A percentile compares a stretch with the other conserved stretches of the same genome.
Evolutionary conservation across 2,888 invertebrate genomes (phyloP).

Genomic region (Eulithis testata): DNA sequence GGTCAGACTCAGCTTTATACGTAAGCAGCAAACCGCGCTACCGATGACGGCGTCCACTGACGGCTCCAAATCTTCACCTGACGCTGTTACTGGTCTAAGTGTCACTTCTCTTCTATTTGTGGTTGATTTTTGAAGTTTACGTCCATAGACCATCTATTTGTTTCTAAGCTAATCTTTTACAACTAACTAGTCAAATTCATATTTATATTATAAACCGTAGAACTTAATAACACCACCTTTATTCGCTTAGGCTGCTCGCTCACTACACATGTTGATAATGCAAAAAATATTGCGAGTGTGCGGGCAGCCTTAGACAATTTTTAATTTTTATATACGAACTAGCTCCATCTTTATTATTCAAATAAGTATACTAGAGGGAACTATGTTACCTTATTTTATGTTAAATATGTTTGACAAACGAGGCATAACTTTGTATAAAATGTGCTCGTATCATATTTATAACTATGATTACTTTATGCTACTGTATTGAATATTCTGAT

Average conservation of each 20-base stretch:
- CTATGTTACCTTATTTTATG: conserved; percentile 30
- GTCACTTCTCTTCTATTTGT: conserved; percentile 21
- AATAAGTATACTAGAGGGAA: conserved; percentile 15
- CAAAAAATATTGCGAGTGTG: too few relatives aligned
- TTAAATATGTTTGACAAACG: conserved; percentile 9
- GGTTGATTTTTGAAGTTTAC: conserved; percentile 5
- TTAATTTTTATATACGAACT: too few relatives aligned
- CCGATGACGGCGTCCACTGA: too few relatives aligned
- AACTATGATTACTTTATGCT: neutral
- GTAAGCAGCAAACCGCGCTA: too few relatives aligned
- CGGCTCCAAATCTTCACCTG: too few relatives aligned
- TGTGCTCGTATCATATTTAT: neutral
- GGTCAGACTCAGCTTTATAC: too few relatives aligned
- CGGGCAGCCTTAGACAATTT: too few relatives aligned
- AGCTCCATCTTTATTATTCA: conserved; percentile 14
- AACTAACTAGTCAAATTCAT: conserved; percentile 45
- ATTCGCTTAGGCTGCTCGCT: conserved; percentile 2
- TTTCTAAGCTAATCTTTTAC: conserved; percentile 30
- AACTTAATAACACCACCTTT: conserved; percentile 8
- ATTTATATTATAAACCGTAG: conserved; percentile 27
- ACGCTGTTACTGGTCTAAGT: conserved; percentile 13
- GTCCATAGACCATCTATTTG: conserved; percentile 3
- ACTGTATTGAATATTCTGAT: conserved; percentile 3
- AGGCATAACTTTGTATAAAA: too few relatives aligned
- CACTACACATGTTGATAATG: too few relatives aligned